Evolutionary conservation across 2,113 vertebrate genomes (phyloP).

Genomic region (Calypte anna): DNA sequence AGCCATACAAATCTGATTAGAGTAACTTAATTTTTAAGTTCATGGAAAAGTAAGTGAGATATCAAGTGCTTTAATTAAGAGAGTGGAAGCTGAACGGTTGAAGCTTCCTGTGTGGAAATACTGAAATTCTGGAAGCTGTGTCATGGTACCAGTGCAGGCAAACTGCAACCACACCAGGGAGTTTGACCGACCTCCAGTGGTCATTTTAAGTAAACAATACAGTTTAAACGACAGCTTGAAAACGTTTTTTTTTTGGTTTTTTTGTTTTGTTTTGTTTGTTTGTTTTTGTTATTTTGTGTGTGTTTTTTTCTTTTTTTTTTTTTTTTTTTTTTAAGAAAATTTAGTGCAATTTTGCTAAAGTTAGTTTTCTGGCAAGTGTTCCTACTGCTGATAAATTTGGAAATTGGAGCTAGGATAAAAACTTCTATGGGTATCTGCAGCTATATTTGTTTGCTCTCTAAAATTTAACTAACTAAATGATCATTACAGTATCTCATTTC

Average conservation of each 20-base stretch:
- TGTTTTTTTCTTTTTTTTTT: too few species aligned
- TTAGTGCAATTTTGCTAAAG: neutral
- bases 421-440: neutral
- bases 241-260: neutral
- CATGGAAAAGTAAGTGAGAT: neutral
- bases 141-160: neutral
- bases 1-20: neutral
- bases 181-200: neutral
- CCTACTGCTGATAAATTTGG: neutral
- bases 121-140: neutral
- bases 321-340: neutral
- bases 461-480: neutral
- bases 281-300: too few species aligned
- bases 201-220: neutral
- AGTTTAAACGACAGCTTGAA: neutral
- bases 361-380: neutral
- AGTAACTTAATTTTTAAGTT: neutral
- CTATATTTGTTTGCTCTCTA: neutral
- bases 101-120: neutral
- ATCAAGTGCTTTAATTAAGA: neutral
- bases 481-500: neutral
- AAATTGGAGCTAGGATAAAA: neutral
- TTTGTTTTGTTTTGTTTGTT: too few species aligned
- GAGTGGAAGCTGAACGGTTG: neutral
- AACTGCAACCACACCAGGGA: neutral